These are phyloP conservation scores for Bergia puertoricense DNA, from an alignment of 92 coral and sea anemone genomes.

Conservation along the genomic window DNA sequence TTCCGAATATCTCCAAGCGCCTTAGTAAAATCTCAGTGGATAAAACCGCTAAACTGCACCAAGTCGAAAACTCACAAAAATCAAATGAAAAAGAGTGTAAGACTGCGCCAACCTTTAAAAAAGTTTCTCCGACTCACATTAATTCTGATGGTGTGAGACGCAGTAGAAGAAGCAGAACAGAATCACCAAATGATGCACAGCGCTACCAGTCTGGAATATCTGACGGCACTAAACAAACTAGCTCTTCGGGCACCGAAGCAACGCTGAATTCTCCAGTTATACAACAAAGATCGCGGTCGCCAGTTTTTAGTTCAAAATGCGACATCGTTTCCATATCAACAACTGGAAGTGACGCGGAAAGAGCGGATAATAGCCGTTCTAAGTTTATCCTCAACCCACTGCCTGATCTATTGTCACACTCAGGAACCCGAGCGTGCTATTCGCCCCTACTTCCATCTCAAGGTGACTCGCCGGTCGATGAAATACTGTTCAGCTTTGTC, in stretches of 20 bases:
- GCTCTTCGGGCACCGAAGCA: conserved; percentile 36
- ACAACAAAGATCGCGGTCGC: conserved; percentile 28
- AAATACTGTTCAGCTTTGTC: background rate
- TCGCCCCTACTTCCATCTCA: conserved; percentile 8
- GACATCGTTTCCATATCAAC: conserved; percentile 53
- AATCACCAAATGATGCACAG: background rate
- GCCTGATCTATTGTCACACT: conserved; percentile 71
- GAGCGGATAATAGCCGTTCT: conserved; percentile 24
- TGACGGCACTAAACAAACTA: conserved; percentile 7
- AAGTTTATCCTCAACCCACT: conserved; percentile 44
- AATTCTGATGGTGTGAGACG: background rate
- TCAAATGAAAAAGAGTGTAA: background rate
- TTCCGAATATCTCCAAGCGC: conserved; percentile 47
- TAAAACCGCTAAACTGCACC: background rate
- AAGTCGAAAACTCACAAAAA: background rate
- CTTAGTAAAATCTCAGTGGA: conserved; percentile 36
- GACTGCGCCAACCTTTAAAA: background rate
- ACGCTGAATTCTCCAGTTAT: conserved; percentile 7
- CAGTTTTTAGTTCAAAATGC: conserved; percentile 32
- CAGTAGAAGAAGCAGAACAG: background rate
- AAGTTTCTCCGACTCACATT: background rate
- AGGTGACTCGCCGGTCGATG: background rate
- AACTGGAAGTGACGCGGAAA: conserved; percentile 22
- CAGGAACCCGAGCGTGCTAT: conserved; percentile 14
- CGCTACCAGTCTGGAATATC: background rate